phyloP scores from a whole-genome alignment of 2,113 vertebrate genomes.

The Gambusia holbrooki region DNA sequence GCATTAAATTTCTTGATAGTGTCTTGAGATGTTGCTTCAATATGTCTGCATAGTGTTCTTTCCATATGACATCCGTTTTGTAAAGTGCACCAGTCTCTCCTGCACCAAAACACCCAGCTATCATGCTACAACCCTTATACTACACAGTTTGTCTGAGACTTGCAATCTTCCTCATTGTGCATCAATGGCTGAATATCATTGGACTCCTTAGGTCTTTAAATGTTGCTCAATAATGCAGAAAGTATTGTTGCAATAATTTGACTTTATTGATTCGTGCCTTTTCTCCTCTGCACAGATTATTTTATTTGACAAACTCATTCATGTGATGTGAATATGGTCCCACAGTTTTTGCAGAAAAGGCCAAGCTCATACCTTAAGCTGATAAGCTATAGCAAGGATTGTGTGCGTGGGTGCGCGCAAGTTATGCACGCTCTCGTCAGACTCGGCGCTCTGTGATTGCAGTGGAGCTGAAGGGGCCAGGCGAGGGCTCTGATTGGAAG shows the following conservation, averaged over 20 bases:
- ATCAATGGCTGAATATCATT: no score
- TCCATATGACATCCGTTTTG: no score
- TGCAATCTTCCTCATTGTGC: no score
- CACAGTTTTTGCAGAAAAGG: constrained; percentile 28
- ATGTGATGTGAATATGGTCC: constrained; percentile 12
- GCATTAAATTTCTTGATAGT: background rate
- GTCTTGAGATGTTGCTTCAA: background rate
- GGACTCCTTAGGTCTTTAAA: background rate
- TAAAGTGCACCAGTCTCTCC: no score
- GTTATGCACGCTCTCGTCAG: constrained; percentile 27
- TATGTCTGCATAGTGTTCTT: no score
- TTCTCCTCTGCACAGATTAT: background rate
- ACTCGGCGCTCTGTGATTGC: constrained; percentile 71
- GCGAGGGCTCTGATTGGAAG: constrained; percentile 75
- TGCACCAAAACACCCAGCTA: no score
- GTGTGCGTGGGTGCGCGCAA: constrained; percentile 16
- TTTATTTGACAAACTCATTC: constrained; percentile 7
- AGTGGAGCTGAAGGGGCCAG: constrained; percentile 63
- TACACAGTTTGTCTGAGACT: background rate
- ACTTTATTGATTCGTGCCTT: background rate
- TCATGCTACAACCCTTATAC: background rate
- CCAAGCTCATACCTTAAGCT: constrained; percentile 33
- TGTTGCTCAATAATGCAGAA: background rate
- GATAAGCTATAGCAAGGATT: constrained; percentile 6
- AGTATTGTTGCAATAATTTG: constrained; percentile 6